phyloP scores from a whole-genome alignment of 2,113 vertebrate species.

The Pantherophis guttatus region DNA sequence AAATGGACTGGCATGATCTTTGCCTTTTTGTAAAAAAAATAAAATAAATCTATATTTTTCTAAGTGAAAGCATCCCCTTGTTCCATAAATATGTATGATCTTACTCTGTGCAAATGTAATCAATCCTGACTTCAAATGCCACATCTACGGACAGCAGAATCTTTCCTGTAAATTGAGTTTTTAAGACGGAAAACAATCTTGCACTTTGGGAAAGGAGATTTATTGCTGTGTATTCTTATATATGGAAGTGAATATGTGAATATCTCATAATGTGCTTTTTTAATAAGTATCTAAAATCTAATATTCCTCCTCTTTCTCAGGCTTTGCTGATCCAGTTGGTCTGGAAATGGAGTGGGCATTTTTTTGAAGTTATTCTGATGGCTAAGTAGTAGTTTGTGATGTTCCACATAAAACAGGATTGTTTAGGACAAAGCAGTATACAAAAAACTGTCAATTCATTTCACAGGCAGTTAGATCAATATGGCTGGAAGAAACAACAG shows the following conservation, averaged over 20 bases:
- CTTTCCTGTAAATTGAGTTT: neutral
- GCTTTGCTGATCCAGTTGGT: neutral
- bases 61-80: neutral
- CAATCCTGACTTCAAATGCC: neutral
- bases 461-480: neutral
- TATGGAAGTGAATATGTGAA: neutral
- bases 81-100: neutral
- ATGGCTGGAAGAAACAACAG: neutral
- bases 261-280: neutral
- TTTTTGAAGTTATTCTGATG: neutral
- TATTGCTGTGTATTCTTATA: neutral
- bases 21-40: neutral
- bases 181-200: neutral
- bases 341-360: neutral
- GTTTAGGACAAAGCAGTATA: too few species aligned
- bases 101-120: neutral
- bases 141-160: neutral
- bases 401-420: too few species aligned
- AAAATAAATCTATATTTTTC: neutral
- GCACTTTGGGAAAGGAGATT: neutral
- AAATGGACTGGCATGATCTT: neutral
- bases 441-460: too few species aligned
- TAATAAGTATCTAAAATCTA: neutral
- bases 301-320: neutral
- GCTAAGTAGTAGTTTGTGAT: neutral